Percentiles rank a stretch among this genome's conserved stretches.
phyloP scores from a whole-genome alignment of 2,888 invertebrate genomes.

The Lottia scabra region DNA sequence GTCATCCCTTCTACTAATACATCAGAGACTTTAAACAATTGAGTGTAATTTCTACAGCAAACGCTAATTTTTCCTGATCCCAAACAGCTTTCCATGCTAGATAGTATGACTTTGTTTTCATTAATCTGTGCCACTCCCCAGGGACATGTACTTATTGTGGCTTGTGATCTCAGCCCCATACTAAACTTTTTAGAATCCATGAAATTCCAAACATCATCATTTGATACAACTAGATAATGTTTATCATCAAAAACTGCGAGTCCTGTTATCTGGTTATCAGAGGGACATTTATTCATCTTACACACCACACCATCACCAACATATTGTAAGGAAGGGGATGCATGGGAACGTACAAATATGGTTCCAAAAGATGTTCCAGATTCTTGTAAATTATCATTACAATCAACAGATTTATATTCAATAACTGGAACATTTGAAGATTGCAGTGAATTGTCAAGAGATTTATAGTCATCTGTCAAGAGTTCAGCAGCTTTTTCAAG shows the following conservation, averaged over 20 bases:
- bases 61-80: not conserved
- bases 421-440: too few relatives aligned
- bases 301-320: not conserved
- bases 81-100: not conserved
- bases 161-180: too few relatives aligned
- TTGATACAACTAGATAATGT: not conserved
- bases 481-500: too few relatives aligned
- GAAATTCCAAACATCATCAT: not conserved
- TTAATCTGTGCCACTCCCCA: not conserved
- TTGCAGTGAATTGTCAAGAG: too few relatives aligned
- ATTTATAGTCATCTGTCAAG: too few relatives aligned
- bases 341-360: not conserved
- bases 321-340: not conserved
- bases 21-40: not conserved
- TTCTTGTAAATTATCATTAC: too few relatives aligned
- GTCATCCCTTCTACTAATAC: slow-evolving; percentile 2
- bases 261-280: not conserved
- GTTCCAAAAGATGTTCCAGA: not conserved
- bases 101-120: not conserved
- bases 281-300: not conserved
- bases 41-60: not conserved
- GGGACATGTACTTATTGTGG: not conserved
- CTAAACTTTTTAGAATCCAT: not conserved
- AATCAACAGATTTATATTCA: too few relatives aligned
- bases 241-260: not conserved